Evolutionary conservation across 2,113 vertebrate species (phyloP), one percentile per base, ranked within the genome.

Genomic region (Potamarius usumacintae): DNA sequence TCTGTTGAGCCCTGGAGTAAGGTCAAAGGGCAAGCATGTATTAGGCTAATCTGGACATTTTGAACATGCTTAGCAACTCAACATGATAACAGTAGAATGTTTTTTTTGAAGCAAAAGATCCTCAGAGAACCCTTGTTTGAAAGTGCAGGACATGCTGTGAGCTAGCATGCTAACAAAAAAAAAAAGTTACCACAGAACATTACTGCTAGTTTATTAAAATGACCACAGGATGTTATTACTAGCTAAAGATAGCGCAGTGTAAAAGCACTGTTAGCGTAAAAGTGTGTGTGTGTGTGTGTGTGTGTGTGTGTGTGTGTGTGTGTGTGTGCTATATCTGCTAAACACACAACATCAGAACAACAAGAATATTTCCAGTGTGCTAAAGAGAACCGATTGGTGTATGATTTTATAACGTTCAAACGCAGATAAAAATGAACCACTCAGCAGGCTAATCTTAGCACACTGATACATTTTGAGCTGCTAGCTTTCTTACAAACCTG

Each of bases 1-100:
- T 99, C 98, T 48, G 97, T 96, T 82, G 96, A 97, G 84, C 97
- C 97, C 98, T 99, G 81, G 82, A 85, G 89, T 85, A 86, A 92
- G 7, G 91, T 83, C 63, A 85, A 67, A 69, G 50, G 62, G 71
- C 78, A 85, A 3, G 9, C 7, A 34, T 17, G 42, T 2, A n/a
- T 78, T 27, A 55, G 22, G 22, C 2, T 55, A n/a, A n/a, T 22
- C 34, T 74, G 17, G 50, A 77, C 48, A 78, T 79, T 57, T 30
- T 30, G 1, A 79, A 57, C 25, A 53, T 1, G 15, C 11, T 55
- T 14, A 55, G 10, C 76, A 55, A 14, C 52, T n/a, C 12, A 55
- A 17, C 22, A 5, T 76, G 42, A 20, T 76, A 50, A 50, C 74
- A 34, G 17, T 14, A 77, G 34, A 74, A 42, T 42, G 20, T 0